A percentile compares a stretch with the other conserved stretches of the same genome.
Evolutionary conservation across 2,888 invertebrate genomes (phyloP).

Genomic region (Cheilosia variabilis): DNA sequence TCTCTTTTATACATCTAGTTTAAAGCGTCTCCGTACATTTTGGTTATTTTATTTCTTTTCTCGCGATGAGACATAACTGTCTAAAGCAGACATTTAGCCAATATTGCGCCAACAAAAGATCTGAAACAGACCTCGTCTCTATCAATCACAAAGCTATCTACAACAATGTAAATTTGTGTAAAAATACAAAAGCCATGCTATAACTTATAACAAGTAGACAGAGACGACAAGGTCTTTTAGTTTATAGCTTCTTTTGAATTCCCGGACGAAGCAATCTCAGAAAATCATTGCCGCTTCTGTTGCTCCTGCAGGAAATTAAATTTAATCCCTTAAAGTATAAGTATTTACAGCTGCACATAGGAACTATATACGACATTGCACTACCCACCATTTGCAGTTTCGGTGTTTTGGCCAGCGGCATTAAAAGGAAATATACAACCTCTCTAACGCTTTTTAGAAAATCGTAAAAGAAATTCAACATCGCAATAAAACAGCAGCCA

Average conservation of each 20-base stretch:
- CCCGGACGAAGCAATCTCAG: slow-evolving; percentile 14
- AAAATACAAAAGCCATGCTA: neutral
- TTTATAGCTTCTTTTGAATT: slow-evolving; percentile 19
- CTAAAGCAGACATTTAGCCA: no score
- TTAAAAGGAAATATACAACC: slow-evolving; percentile 30
- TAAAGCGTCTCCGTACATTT: no score
- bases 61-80: no score
- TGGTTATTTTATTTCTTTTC: no score
- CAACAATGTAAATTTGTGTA: slow-evolving; percentile 23
- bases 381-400: slow-evolving; percentile 12
- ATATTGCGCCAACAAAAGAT: no score
- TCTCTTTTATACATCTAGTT: no score
- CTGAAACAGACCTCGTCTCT: neutral
- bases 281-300: slow-evolving; percentile 45
- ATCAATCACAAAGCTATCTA: neutral
- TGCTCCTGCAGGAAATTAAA: slow-evolving; percentile 25
- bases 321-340: slow-evolving; percentile 43
- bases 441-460: slow-evolving; percentile 57
- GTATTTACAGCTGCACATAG: slow-evolving; percentile 20
- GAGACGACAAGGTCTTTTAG: slow-evolving; percentile 4
- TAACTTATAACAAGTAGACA: neutral
- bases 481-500: slow-evolving; percentile 66
- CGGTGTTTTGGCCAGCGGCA: slow-evolving; percentile 8
- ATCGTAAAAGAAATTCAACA: slow-evolving; percentile 72
- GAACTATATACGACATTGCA: neutral